Base-by-base conservation (phyloP, 2,113 vertebrate species). In the Lontra canadensis region DNA sequence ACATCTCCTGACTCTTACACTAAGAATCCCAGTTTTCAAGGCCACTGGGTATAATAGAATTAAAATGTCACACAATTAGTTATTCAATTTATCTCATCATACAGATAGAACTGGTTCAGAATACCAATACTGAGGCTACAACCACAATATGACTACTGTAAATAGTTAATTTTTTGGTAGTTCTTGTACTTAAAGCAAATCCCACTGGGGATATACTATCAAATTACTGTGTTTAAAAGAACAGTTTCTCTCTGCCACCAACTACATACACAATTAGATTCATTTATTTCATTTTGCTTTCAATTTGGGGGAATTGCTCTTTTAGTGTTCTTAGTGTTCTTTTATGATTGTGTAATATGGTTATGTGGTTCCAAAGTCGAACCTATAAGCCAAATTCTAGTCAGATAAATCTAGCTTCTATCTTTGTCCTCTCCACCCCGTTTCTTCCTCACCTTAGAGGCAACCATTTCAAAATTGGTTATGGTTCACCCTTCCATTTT, bases 231-330 rank as follows among this genome's bases (percentile, higher is more conserved):
- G 31, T 59, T 93, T 88, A 67, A 80, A 95, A 86, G 73, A 76
- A 76, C 76, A 90, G 18, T 73, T 96, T 96, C n/a, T 97, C 42
- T 23, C 9, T 71, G 57, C 34, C n/a, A 65, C 49, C 31, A 76
- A 74, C 7, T 92, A 82, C 26, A 87, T 18, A 63, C 14, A 71
- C 26, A 94, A 71, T 83, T 91, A 85, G 25, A 74, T 80, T 97
- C 61, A 88, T 91, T 87, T 88, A 74, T 61, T 85, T 94, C 25
- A 80, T 74, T 96, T 92, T 92, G 18, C 42, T 81, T 96, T 79
- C 57, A 82, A 9, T 78, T 81, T 87, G 44, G 84, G 59, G 15
- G 31, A 89, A 90, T 76, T 94, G 8, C 63, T 76, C 8, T 95
- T 88, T 83, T 49, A 84, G 7, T 90, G 39, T 59, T 94, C n/a